Conservation (phyloP, 2,113 vertebrate species). For the Larimichthys crocea region DNA sequence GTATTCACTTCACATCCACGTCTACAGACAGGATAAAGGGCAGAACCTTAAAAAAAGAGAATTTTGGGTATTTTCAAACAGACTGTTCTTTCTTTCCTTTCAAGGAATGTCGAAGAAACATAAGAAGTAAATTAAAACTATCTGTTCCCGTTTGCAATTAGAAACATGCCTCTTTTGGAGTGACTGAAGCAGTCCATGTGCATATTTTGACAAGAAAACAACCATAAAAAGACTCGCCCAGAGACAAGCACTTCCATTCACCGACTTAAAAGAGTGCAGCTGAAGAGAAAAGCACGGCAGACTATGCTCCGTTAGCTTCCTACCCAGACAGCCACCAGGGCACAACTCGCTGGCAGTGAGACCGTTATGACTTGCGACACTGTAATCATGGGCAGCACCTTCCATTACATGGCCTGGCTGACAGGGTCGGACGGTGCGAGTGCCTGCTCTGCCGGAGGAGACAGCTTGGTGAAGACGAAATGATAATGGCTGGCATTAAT, state of each 20-base stretch:
- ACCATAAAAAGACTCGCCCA: constrained; percentile 23
- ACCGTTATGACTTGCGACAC: constrained; percentile 81
- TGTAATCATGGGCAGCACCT: constrained; percentile 82
- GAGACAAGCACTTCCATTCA: constrained; percentile 23
- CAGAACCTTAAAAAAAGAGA: constrained; percentile 20
- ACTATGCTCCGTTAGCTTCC: constrained; percentile 45
- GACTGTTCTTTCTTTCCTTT: constrained; percentile 40
- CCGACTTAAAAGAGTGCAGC: constrained; percentile 23
- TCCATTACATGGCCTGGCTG: constrained; percentile 78
- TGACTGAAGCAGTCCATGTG: constrained; percentile 22
- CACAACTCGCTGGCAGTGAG: constrained; percentile 65
- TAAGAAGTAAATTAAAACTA: constrained; percentile 41
- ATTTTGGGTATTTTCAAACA: constrained; percentile 36
- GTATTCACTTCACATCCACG: constrained; percentile 13
- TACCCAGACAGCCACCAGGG: constrained; percentile 61
- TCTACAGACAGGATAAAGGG: constrained; percentile 35
- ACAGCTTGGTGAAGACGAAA: constrained; percentile 75
- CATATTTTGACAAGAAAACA: constrained; percentile 40
- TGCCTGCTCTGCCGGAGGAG: constrained; percentile 59
- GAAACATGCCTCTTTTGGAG: constrained; percentile 33
- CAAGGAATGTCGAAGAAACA: constrained; percentile 36
- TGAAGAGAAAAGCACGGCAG: constrained; percentile 20
- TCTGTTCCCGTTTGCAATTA: constrained; percentile 29
- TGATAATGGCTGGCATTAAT: constrained; percentile 82
- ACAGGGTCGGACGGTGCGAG: constrained; percentile 71